These are phyloP conservation scores for Takifugu bimaculatus DNA, from an alignment of 2,113 vertebrate species.

Conservation along the genomic window DNA sequence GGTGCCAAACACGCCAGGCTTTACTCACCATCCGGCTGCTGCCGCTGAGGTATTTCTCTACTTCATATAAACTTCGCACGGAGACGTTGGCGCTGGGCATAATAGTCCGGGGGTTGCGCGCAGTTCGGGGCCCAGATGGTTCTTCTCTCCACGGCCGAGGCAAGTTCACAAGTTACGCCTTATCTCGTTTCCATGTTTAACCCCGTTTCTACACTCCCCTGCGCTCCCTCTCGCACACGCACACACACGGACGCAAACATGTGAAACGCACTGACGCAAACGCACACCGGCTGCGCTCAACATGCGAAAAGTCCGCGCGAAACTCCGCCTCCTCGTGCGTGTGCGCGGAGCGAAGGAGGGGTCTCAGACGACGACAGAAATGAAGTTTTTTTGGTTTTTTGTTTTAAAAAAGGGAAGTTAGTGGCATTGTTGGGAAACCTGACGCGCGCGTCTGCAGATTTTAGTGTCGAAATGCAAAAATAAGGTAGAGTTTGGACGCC, in stretches of 20 bases:
- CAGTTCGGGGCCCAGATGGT: neutral
- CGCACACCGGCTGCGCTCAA: too few relatives aligned
- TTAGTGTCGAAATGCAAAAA: too few relatives aligned
- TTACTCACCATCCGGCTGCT: constrained; percentile 66
- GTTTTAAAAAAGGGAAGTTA: neutral
- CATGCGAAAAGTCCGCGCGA: neutral
- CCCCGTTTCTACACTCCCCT: neutral
- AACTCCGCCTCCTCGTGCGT: neutral
- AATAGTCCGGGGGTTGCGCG: constrained; percentile 15
- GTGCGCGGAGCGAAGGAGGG: constrained; percentile 20
- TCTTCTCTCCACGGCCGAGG: neutral
- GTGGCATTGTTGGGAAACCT: neutral
- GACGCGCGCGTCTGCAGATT: too few relatives aligned
- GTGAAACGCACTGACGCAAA: too few relatives aligned
- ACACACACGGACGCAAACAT: neutral
- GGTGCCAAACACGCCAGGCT: constrained; percentile 3
- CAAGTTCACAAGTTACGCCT: constrained; percentile 22
- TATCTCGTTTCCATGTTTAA: constrained; percentile 38
- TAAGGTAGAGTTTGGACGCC: too few relatives aligned
- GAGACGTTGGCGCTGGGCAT: constrained; percentile 66
- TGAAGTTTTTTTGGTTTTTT: too few relatives aligned
- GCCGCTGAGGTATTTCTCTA: constrained; percentile 65
- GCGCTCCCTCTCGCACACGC: neutral
- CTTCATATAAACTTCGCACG: constrained; percentile 70
- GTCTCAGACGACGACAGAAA: constrained; percentile 16